Percentiles rank a stretch among this genome's conserved stretches.
These are phyloP conservation scores for Podarcis cretensis DNA, from an alignment of 2,113 vertebrate species.

Conservation along the genomic window DNA sequence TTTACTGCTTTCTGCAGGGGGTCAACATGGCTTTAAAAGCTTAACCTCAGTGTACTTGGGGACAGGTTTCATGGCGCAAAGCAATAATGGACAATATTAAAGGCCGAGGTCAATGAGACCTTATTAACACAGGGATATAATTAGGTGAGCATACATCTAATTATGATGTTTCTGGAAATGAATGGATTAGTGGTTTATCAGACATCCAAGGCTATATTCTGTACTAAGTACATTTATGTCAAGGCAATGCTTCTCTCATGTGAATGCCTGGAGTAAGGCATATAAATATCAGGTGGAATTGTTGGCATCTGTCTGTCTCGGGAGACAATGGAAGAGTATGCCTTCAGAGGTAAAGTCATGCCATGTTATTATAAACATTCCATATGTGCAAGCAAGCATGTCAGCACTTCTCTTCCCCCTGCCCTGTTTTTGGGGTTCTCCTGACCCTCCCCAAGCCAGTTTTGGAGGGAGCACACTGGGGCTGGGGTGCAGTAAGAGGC, in stretches of 20 bases:
- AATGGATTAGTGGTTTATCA: neutral
- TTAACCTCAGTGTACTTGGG: neutral
- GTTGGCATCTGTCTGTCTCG: too few species aligned
- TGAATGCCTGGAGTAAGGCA: too few species aligned
- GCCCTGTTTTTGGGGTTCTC: too few species aligned
- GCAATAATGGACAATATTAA: neutral
- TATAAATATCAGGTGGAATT: accelerated
- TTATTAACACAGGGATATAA: slow-evolving; percentile 48
- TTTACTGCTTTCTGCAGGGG: neutral
- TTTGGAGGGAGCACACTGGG: neutral
- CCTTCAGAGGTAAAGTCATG: too few species aligned
- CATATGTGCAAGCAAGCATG: too few species aligned
- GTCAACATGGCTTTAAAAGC: neutral
- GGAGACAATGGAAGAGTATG: too few species aligned
- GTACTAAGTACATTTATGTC: neutral
- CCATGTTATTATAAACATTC: too few species aligned
- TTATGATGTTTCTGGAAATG: neutral
- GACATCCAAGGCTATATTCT: accelerated
- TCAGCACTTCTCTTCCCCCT: too few species aligned
- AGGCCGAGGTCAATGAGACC: slow-evolving; percentile 45
- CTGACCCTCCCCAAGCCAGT: too few species aligned
- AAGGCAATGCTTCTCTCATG: neutral
- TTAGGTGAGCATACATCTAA: slow-evolving; percentile 38
- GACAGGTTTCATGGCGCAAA: neutral
- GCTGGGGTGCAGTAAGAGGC: neutral